Base-by-base conservation (phyloP, 2,888 invertebrate species). In the Drosophila silvestris region DNA sequence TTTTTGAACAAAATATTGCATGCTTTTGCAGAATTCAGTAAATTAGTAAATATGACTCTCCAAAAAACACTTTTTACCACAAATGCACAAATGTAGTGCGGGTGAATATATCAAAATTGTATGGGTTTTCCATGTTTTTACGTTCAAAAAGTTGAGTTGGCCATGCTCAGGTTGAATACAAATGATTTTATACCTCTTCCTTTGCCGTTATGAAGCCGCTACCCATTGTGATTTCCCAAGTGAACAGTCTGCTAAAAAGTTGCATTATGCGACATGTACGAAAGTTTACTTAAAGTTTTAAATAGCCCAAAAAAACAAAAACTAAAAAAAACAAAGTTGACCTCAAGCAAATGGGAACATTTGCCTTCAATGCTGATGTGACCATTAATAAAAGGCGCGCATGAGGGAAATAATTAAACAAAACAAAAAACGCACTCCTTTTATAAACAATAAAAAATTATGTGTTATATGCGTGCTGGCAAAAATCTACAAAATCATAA, bases 361-460 rank as follows among this genome's bases (percentile, higher is more conserved):
- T 73, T 58, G 10, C 41, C 26, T 56, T 56, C 33, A 62, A 28
- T 58, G 73, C 52, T 83, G 74, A 77, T 71, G 73, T 67, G 71
- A 60, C 76, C 82, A 87, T 87, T 85, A 77, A 88, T 74, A 88
- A 80, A 74, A 68, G 74, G 58, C 74, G 83, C 81, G 63, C 89
- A 90, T 85, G 78, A 78, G 81, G 81, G 77, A 85, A 85, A 88
- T 80, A 88, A 85, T 86, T 90, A 89, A 85, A 77, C 60, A 61
- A 89, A 82, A 74, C 60, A 64, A 50, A 57, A n/a, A 52, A 44
- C 44, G 41, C 60, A 62, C 53, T 67, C 12, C 58, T 72, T 77
- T 86, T 86, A 89, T 81, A 87, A 90, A 90, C 82, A 89, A 87
- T 89, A 90, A 91, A 90, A 90, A 86, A 91, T 89, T 90, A 87